phyloP scores from a whole-genome alignment of 2,113 vertebrate genomes.

The Catharus bicknelli region DNA sequence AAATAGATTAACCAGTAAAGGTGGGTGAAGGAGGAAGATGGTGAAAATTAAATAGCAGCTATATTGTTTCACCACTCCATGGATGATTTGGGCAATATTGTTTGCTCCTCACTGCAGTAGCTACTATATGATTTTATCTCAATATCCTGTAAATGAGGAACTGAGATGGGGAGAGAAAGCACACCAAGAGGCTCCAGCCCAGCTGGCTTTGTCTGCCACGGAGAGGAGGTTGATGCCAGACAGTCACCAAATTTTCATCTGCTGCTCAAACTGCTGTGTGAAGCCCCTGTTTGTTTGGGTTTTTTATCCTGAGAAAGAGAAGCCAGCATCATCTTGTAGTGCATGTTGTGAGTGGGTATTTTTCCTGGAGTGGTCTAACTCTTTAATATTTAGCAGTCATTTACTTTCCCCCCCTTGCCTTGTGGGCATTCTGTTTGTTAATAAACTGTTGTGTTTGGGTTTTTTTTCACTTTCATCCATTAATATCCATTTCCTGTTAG shows the following conservation, averaged over 20 bases:
- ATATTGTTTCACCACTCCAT: background rate
- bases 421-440: background rate
- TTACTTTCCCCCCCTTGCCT: background rate
- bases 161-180: rapidly evolving
- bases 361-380: background rate
- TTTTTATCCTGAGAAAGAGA: background rate
- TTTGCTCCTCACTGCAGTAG: background rate
- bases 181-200: background rate
- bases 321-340: rapidly evolving
- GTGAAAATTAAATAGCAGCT: background rate
- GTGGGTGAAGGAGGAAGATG: background rate
- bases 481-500: background rate
- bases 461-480: background rate
- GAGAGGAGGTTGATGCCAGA: background rate
- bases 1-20: background rate
- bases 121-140: background rate
- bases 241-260: background rate
- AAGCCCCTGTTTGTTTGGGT: background rate
- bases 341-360: background rate
- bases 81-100: background rate
- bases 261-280: background rate
- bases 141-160: background rate
- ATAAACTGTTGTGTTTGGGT: background rate
- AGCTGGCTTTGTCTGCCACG: background rate
- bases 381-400: background rate